Conservation (phyloP, 2,797 vertebrate species). For the Muscicapa striata region DNA sequence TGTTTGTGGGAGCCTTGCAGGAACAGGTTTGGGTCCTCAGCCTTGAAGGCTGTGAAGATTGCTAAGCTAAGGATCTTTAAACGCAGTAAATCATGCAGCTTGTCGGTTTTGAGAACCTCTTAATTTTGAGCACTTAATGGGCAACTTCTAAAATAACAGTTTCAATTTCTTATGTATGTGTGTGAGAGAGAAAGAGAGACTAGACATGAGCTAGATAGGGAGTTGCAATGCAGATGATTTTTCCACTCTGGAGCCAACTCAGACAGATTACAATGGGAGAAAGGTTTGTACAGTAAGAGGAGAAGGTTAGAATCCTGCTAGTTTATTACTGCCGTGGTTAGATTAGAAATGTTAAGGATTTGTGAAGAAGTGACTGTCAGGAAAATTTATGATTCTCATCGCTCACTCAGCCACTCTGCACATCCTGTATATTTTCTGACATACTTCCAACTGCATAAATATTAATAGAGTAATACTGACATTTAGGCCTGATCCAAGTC, state of each 20-base stretch:
- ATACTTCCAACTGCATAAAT: constrained; percentile 68
- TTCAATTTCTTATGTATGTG: constrained; percentile 2
- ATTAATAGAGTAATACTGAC: constrained; percentile 72
- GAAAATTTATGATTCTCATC: constrained; percentile 62
- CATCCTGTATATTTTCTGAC: constrained; percentile 70
- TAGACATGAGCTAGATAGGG: constrained; percentile 44
- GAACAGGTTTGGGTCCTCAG: constrained; percentile 29
- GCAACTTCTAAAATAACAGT: constrained; percentile 30
- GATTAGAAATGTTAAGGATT: constrained; percentile 59
- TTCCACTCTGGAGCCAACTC: constrained; percentile 25
- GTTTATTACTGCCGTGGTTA: constrained; percentile 54
- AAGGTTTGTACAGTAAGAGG: constrained; percentile 50
- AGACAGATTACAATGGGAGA: constrained; percentile 14
- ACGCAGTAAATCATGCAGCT: background rate
- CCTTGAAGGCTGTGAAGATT: constrained; percentile 2
- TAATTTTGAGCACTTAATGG: constrained; percentile 41
- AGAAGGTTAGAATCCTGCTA: constrained; percentile 53
- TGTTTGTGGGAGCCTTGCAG: constrained; percentile 8
- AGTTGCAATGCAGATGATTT: constrained; percentile 45
- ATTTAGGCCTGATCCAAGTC: constrained; percentile 67
- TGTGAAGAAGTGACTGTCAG: constrained; percentile 60
- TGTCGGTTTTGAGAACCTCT: background rate
- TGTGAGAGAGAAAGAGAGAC: background rate
- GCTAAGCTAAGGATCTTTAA: background rate
- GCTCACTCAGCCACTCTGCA: constrained; percentile 56